Percentiles rank a stretch among this genome's conserved stretches.
Conservation (phyloP, 2,888 invertebrate species). For the Melanotus villosus region DNA sequence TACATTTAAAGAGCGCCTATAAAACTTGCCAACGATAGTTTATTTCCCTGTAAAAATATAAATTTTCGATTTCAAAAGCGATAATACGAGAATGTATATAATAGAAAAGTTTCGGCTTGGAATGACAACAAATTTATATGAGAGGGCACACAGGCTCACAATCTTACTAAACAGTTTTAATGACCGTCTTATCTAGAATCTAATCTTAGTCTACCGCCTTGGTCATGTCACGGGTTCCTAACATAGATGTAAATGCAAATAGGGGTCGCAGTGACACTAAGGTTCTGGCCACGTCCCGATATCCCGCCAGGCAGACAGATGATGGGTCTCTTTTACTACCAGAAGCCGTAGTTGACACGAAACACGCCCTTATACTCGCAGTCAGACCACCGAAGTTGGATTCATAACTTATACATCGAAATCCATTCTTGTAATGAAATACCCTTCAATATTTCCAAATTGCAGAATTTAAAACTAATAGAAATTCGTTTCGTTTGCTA, state of each 20-base stretch:
- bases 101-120: background rate
- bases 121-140: conserved; percentile 28
- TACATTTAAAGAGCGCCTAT: background rate
- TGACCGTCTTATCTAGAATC: conserved; percentile 61
- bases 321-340: conserved; percentile 34
- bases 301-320: conserved; percentile 36
- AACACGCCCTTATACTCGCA: conserved; percentile 18
- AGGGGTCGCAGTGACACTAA: conserved; percentile 56
- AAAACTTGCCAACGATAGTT: no score
- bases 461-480: no score
- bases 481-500: no score
- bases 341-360: conserved; percentile 37
- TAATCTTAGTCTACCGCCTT: conserved; percentile 63
- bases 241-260: conserved; percentile 66
- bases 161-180: conserved; percentile 63
- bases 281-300: conserved; percentile 40
- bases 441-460: no score
- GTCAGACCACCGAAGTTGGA: conserved; percentile 12
- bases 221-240: conserved; percentile 62
- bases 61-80: no score
- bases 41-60: no score
- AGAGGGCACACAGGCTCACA: conserved; percentile 28
- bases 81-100: no score
- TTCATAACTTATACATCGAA: no score
- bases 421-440: no score